Conservation (phyloP, 2,113 vertebrate genomes). For the Psephotus haematonotus region DNA sequence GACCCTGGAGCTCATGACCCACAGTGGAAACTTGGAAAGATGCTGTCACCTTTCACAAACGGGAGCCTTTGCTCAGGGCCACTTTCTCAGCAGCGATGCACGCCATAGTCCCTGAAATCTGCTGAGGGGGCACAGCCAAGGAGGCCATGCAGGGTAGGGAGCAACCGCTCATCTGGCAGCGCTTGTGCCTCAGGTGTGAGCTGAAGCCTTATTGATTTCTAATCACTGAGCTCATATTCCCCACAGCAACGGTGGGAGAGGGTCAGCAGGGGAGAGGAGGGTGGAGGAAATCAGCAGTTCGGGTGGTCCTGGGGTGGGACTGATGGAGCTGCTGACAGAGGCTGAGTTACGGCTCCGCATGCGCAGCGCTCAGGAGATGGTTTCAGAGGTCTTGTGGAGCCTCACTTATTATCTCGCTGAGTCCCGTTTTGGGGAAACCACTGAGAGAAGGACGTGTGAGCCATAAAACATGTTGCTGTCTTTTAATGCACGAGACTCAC, state of each 20-base stretch:
- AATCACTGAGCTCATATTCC: constrained; percentile 39
- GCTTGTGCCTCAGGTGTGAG: constrained; percentile 25
- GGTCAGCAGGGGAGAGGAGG: neutral
- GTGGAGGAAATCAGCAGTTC: neutral
- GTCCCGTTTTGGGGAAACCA: neutral
- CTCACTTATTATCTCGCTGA: neutral
- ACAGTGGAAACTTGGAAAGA: fast-evolving
- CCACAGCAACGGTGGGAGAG: neutral
- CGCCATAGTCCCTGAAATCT: neutral
- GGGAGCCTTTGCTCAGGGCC: neutral
- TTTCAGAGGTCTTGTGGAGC: neutral
- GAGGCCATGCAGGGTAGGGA: neutral
- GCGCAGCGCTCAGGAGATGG: neutral
- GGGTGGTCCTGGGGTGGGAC: constrained; percentile 44
- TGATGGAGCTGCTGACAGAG: constrained; percentile 35
- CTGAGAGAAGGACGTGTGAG: neutral
- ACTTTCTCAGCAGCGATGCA: neutral
- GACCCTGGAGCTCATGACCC: neutral
- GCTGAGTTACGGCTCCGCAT: constrained; percentile 1
- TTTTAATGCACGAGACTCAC: constrained; percentile 24
- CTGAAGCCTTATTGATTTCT: constrained; percentile 20
- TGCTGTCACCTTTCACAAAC: neutral
- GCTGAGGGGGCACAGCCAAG: neutral
- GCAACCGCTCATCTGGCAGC: neutral
- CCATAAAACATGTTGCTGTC: constrained; percentile 48